phyloP scores from a whole-genome alignment of 2,888 invertebrate genomes.

The Limnephilus marmoratus region DNA sequence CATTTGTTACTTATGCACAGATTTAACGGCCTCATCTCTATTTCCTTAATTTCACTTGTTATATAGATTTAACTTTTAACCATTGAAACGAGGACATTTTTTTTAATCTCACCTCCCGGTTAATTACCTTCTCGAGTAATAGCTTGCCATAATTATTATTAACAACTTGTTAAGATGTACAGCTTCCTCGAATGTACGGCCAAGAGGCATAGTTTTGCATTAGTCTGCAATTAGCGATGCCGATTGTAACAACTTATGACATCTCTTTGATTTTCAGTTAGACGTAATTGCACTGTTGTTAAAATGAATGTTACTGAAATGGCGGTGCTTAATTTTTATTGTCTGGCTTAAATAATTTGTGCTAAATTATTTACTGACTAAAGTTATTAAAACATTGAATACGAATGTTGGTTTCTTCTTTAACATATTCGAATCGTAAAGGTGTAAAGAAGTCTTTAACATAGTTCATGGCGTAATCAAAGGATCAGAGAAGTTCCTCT shows the following conservation, averaged over 20 bases:
- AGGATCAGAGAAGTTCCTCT: too few species aligned
- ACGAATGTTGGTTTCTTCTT: background rate
- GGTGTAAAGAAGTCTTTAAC: background rate
- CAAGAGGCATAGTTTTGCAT: constrained; percentile 6
- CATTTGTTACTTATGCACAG: background rate
- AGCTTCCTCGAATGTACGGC: background rate
- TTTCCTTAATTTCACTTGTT: background rate
- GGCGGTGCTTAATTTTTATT: background rate
- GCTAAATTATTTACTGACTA: too few species aligned
- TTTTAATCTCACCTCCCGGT: background rate
- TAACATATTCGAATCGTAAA: background rate
- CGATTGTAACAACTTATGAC: constrained; percentile 20
- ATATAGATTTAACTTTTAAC: background rate
- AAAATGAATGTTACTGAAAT: background rate
- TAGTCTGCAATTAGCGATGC: constrained; percentile 23
- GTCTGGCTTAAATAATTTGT: background rate
- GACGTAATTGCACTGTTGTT: background rate
- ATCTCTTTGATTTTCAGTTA: background rate
- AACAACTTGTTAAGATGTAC: constrained; percentile 9
- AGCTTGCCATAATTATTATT: constrained; percentile 1
- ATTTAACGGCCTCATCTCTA: background rate
- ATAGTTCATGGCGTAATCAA: background rate
- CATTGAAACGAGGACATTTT: background rate
- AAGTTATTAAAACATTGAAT: too few species aligned
- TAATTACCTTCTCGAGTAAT: background rate